These are phyloP conservation scores for Mormyrus iriodes DNA, from an alignment of 2,113 vertebrate species.

Conservation along the genomic window DNA sequence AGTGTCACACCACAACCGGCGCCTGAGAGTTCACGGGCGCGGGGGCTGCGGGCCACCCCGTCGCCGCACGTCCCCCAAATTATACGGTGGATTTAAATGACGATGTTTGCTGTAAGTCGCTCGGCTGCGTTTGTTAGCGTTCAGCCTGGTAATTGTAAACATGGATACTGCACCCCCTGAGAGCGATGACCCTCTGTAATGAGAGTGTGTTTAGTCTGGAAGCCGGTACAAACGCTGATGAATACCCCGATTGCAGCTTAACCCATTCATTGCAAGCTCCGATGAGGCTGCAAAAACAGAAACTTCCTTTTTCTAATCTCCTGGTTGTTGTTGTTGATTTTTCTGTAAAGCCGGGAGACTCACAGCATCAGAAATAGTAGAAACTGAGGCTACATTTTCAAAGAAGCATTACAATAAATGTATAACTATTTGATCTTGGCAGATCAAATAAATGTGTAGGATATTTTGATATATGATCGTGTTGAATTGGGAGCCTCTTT, in stretches of 20 bases:
- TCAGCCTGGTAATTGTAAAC: constrained; percentile 64
- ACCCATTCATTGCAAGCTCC: constrained; percentile 48
- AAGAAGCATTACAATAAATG: background rate
- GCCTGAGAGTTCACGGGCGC: background rate
- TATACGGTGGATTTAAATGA: constrained; percentile 45
- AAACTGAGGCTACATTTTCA: background rate
- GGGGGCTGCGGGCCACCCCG: background rate
- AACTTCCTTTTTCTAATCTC: background rate
- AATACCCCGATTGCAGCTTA: constrained; percentile 63
- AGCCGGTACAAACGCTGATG: constrained; percentile 66
- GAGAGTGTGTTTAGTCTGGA: constrained; percentile 72
- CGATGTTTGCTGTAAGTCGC: constrained; percentile 50
- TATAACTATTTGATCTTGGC: background rate
- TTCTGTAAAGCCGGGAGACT: background rate
- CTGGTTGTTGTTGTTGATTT: background rate
- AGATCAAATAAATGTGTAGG: background rate
- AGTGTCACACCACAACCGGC: background rate
- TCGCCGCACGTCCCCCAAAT: constrained; percentile 36
- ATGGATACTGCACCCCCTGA: constrained; percentile 48
- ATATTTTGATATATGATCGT: background rate
- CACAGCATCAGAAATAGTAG: background rate
- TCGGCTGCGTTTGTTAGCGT: constrained; percentile 39
- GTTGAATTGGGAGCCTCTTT: background rate
- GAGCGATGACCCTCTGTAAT: constrained; percentile 53
- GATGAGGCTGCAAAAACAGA: background rate